Evolutionary conservation across 1,140 invertebrate genomes (phyloP).

Genomic region (Megathymus violae): DNA sequence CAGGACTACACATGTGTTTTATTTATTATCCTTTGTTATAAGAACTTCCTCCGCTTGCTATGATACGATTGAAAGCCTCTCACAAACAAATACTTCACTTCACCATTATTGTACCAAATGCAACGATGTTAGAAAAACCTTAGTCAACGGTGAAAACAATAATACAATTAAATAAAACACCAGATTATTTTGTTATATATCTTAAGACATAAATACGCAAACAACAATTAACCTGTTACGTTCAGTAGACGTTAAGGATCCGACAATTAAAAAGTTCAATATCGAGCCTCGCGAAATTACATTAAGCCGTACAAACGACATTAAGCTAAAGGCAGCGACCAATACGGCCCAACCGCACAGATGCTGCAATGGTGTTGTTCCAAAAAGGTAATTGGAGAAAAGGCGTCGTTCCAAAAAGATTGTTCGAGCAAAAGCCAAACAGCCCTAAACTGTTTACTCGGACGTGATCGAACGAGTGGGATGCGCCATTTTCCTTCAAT

Average conservation of each 20-base stretch:
- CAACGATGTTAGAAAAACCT: no score
- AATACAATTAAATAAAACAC: no score
- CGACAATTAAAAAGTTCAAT: not conserved
- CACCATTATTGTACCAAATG: no score
- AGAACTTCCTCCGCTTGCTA: no score
- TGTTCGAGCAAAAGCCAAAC: slow-evolving; percentile 48
- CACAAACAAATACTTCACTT: no score
- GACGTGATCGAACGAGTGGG: slow-evolving; percentile 52
- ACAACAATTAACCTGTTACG: not conserved
- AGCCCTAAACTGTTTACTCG: slow-evolving; percentile 56
- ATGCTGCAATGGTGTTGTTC: not conserved
- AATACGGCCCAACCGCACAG: not conserved
- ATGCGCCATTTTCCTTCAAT: slow-evolving; percentile 53
- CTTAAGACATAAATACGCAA: not conserved
- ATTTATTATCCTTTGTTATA: no score
- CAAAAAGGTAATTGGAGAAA: slow-evolving; percentile 19
- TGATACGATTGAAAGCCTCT: no score
- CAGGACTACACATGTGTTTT: no score
- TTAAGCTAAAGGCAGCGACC: slow-evolving; percentile 1
- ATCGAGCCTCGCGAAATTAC: not conserved
- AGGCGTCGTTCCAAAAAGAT: slow-evolving; percentile 38
- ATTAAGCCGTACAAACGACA: not conserved
- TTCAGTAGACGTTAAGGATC: not conserved
- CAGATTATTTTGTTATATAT: no score
- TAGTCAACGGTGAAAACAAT: no score